Percentiles rank a stretch among this genome's conserved stretches.
Conservation (phyloP, 2,888 invertebrate genomes). For the Cacoxenus indagator region DNA sequence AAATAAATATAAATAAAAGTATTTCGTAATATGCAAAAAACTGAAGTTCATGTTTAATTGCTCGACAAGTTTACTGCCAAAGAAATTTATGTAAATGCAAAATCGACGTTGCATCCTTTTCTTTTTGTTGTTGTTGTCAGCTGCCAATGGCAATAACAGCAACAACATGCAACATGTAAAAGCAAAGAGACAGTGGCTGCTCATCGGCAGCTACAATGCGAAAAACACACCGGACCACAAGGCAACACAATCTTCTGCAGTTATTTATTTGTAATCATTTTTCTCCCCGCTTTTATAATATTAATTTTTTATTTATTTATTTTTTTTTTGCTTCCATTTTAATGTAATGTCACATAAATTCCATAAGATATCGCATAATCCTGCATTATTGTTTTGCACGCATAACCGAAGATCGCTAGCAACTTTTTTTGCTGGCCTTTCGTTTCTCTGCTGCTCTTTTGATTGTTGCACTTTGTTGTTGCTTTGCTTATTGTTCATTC, state of each 20-base stretch:
- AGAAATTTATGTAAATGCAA: constrained; percentile 57
- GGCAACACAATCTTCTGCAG: neutral
- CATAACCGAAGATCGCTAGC: neutral
- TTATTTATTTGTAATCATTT: neutral
- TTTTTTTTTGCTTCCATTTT: neutral
- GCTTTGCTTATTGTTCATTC: constrained; percentile 24
- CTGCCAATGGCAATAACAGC: neutral
- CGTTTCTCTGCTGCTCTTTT: neutral
- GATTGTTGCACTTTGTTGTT: neutral
- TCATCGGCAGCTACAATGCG: neutral
- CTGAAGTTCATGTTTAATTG: constrained; percentile 65
- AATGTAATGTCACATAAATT: constrained; percentile 48
- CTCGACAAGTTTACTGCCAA: constrained; percentile 42
- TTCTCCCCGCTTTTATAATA: neutral
- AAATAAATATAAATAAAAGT: constrained; percentile 3
- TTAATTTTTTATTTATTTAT: neutral
- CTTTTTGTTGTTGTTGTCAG: constrained; percentile 6
- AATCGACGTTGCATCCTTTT: constrained; percentile 21
- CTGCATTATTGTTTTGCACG: neutral
- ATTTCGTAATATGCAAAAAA: constrained; percentile 61
- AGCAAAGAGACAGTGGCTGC: constrained; percentile 28
- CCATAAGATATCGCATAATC: constrained; percentile 25
- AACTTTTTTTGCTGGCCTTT: neutral
- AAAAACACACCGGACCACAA: neutral
- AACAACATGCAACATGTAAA: constrained; percentile 47